Base-by-base conservation (phyloP, 2,797 vertebrate genomes). In the Euthynnus affinis region DNA sequence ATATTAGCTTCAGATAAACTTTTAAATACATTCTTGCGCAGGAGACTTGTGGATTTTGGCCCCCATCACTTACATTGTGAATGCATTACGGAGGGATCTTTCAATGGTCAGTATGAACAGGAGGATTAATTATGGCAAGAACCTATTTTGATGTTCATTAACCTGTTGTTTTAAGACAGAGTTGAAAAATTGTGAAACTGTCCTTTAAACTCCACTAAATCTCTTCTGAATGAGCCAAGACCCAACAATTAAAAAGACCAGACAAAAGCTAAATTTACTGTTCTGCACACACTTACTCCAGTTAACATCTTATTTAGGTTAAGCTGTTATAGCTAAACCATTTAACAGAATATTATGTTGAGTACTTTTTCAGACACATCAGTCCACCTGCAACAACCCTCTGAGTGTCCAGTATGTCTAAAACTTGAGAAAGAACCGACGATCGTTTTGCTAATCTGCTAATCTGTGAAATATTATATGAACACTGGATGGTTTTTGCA, bases 321-420 rank as follows among this genome's bases (percentile, higher is more conserved):
- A 70, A 81, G 74, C 58, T 74, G 70, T 78, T 84, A 85, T 83
- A 60, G 90, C 84, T 88, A 82, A 88, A 80, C 22, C 57, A 78
- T 84, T 70, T 68, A 59, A 76, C 56, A 46, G 71, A 78, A 75
- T 74, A 63, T 57, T 76, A 48, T 85, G 18, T 46, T 18, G 29
- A 55, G 48, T 52, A 13, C 34, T 71, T 66, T 80, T 71, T 73
- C 52, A 58, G 48, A 67, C 23, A 61, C 27, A 74, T 56, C 20
- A 1, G 25, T 73, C 27, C 58, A 70, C 49, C 55, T 34, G n/a
- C 32, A 59, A 20, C 9, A 15, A 63, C 12, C 29, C 2, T 52
- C 34, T 74, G 1, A 1, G 56, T 49, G 44, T 48, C 17, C 44
- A 48, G 6, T 64, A 12, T 15, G 12, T 56, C 10, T 56, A 18